Base-by-base conservation (phyloP, 2,888 invertebrate genomes). In the Sclerodermus sp. region DNA sequence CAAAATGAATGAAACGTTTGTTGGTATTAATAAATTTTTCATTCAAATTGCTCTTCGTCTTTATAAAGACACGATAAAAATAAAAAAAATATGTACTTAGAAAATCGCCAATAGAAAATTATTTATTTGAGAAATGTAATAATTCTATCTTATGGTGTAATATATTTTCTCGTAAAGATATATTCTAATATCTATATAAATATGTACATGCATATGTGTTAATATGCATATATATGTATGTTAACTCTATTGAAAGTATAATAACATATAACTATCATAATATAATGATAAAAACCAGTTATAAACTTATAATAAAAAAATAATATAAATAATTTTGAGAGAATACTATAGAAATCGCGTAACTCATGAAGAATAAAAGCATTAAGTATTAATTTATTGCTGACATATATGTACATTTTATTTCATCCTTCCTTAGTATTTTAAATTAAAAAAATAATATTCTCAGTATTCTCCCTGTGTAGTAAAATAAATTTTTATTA, bases 201-300 rank as follows among this genome's bases (percentile, higher is more conserved):
- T 72, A 75, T 68, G 68, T 72, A 70, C 70, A 71, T 75, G 72
- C 67, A 71, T 70, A 74, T 68, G 73, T 71, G n/a, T n/a, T n/a
- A n/a, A n/a, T n/a, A n/a, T 65, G 71, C 66, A 73, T 67, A 73
- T 75, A 73, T 75, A 76, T 76, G 74, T 77, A 5, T 76, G 76
- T 77, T 77, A 72, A 77, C 69, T 77, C 73, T 70, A 77, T 75
- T 76, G 77, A 77, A 77, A 77, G 76, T 76, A 77, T 74, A 73
- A 73, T 76, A 76, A 67, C 71, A 70, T 56, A 58, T 63, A 69
- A 67, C 53, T 57, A 64, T 70, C 67, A 65, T 64, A 68, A 60
- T 63, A 57, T 53, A 57, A 57, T 66, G 64, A 49, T 8, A 23
- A 68, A 70, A n/a, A n/a, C n/a, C n/a, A 67, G 64, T 50, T 8